Evolutionary conservation across 2,888 invertebrate genomes (phyloP), one percentile per base, ranked within the genome.

Genomic region (Phymatocera aterrima): DNA sequence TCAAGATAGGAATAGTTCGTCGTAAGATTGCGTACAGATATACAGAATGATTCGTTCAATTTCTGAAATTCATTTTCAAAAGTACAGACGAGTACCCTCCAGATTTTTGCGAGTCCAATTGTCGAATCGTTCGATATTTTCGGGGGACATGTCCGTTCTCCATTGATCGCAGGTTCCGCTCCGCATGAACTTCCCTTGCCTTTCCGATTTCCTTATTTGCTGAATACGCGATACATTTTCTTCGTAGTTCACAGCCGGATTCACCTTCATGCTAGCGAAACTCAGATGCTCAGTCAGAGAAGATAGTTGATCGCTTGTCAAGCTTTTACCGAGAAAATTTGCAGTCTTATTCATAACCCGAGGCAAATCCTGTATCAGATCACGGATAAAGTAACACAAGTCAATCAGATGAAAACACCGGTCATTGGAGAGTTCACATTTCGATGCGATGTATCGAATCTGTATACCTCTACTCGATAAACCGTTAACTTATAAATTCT

Each of bases 191-290:
- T 21, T 43, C 3, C 75, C 57, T 2, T 75, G 24, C 0, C 15
- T 18, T 28, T 24, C 91, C 91, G 40, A 87, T n/a, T n/a, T n/a
- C n/a, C n/a, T n/a, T n/a, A n/a, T n/a, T n/a, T n/a, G n/a, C n/a
- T n/a, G n/a, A n/a, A n/a, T n/a, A n/a, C n/a, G n/a, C n/a, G n/a
- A n/a, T n/a, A n/a, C n/a, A n/a, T n/a, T n/a, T n/a, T n/a, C n/a
- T n/a, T n/a, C n/a, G n/a, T 92, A 92, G 84, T 94, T 94, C 0
- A 93, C 93, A 40, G 91, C 91, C 72, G 92, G 92, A 85, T 94
- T 94, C 28, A 91, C 91, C 82, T 91, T 91, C 87, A 95, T 92
- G 79, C 88, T 93, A 21, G 92, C 91, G 84, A 95, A 94, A 81
- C 92, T 93, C 74, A 94, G 92, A 82, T 94, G 93, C 0, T 91